phyloP scores from a whole-genome alignment of 35 echinoderm and acorn worm genomes.

The Stichopus chloronotus region DNA sequence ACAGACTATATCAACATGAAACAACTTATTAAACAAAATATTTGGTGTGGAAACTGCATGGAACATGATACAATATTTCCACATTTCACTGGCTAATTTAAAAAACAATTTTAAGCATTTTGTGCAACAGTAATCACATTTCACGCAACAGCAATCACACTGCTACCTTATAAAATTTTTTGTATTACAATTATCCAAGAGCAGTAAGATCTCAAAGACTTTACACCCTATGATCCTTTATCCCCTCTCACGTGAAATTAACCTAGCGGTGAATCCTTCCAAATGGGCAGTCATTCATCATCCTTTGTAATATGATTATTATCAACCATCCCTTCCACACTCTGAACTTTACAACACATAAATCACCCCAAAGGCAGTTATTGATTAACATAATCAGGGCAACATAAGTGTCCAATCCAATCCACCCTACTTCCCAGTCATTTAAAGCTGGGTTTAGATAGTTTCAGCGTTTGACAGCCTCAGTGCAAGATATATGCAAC shows the following conservation, averaged over 20 bases:
- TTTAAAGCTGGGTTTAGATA: conserved; percentile 3
- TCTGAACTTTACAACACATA: conserved; percentile 10
- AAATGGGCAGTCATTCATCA: background rate
- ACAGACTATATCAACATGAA: background rate
- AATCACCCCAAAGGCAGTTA: background rate
- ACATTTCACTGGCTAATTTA: background rate
- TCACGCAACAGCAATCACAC: background rate
- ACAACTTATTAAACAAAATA: background rate
- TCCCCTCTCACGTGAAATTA: background rate
- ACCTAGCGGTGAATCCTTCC: conserved; percentile 2
- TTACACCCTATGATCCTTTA: background rate
- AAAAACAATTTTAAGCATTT: conserved; percentile 9
- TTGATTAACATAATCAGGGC: background rate
- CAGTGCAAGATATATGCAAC: background rate
- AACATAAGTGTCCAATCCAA: background rate
- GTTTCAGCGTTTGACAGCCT: background rate
- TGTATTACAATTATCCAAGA: background rate
- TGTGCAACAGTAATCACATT: background rate
- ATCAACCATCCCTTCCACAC: background rate
- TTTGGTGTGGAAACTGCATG: background rate
- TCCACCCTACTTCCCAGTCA: background rate
- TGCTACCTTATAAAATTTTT: background rate
- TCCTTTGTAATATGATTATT: background rate
- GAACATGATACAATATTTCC: conserved; percentile 8
- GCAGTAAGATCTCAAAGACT: background rate